Base-by-base conservation (phyloP, 2,888 invertebrate species). In the Disparrhopalites patrizii region DNA sequence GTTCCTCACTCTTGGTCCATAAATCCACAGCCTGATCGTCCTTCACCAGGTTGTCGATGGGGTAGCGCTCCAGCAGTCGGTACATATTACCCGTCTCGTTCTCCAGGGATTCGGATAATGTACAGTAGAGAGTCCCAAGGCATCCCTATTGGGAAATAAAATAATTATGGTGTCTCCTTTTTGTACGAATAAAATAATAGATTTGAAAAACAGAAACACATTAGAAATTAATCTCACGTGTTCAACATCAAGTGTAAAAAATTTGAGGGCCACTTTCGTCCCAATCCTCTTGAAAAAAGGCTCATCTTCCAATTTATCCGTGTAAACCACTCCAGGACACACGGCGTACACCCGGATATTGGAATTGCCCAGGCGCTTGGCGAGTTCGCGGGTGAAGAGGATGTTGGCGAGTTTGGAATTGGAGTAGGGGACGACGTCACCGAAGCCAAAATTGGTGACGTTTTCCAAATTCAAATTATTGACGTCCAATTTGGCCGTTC, bases 41-140 rank as follows among this genome's bases (percentile, higher is more conserved):
- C 4, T 28, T 18, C 36, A 56, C 5, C 2, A 43, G 30, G 7
- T 23, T 13, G 8, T 56, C 50, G n/a, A 38, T 13, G 15, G 62
- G 57, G 47, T 50, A 66, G 8, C 13, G 13, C 2, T 47, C 40
- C 18, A 64, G 47, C 15, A 66, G 56, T 15, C 57, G 52, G 30
- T 66, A 66, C 27, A 62, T 54, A 55, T 62, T 28, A 7, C 66
- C 66, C 18, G 55, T 28, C 31, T 66, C 66, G 25, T 43, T 20
- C 3, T 64, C 62, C 28, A 66, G n/a, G 3, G 54, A 38, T 15
- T 66, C 38, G 18, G 54, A 50, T 30, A 66, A 20, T 5, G 62
- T 33, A 47, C 66, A 66, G 40, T 55, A 36, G 7, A 66, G 20
- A 15, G 38, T 56, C 3, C 50, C 60, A 8, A 62, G 52, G 43